These are phyloP conservation scores for Borostomias antarcticus DNA, from an alignment of 2,797 vertebrate species.

Conservation along the genomic window DNA sequence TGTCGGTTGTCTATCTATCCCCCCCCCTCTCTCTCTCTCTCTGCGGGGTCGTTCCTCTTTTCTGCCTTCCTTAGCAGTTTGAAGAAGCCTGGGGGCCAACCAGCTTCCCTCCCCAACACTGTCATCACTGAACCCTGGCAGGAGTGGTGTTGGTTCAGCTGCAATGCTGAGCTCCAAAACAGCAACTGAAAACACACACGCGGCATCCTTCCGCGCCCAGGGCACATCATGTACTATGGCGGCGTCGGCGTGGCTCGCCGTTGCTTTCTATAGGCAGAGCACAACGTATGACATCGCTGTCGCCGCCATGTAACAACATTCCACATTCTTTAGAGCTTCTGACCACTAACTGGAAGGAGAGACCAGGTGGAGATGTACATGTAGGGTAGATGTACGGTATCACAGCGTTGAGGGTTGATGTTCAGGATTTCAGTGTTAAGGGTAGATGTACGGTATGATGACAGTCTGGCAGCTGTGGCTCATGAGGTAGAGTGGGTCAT, in stretches of 20 bases:
- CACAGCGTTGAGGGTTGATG: too few species aligned
- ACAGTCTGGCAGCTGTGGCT: too few species aligned
- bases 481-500: too few species aligned
- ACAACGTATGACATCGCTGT: background rate
- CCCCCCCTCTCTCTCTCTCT: background rate
- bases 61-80: constrained; percentile 67
- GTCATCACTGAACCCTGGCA: constrained; percentile 68
- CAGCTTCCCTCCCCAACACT: constrained; percentile 65
- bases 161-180: constrained; percentile 71
- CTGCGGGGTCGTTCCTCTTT: constrained; percentile 51
- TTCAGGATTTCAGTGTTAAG: too few species aligned
- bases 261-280: constrained; percentile 44
- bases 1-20: constrained; percentile 26
- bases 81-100: constrained; percentile 56
- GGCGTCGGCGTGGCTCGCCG: constrained; percentile 45
- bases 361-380: background rate
- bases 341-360: too few species aligned
- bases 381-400: too few species aligned
- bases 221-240: constrained; percentile 58
- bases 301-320: too few species aligned
- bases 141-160: constrained; percentile 75
- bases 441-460: too few species aligned
- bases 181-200: constrained; percentile 74
- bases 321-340: too few species aligned
- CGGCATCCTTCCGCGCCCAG: constrained; percentile 57